These are phyloP conservation scores for Telenomus remus DNA, from an alignment of 1,140 invertebrate species.

Conservation along the genomic window DNA sequence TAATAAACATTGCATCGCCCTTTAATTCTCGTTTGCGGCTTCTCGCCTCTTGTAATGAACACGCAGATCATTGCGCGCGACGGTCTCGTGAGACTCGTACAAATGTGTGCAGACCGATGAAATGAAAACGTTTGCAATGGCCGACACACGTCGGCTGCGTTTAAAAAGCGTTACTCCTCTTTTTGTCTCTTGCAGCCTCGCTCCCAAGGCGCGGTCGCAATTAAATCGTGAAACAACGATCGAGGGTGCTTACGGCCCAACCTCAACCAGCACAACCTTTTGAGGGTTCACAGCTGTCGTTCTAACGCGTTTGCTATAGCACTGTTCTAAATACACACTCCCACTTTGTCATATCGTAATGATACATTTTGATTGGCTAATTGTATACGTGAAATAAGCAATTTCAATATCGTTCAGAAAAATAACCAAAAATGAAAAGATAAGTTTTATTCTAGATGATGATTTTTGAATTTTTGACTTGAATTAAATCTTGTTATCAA, in stretches of 20 bases:
- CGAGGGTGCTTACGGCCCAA: slow-evolving; percentile 59
- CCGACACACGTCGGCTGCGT: slow-evolving; percentile 27
- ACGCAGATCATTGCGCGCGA: slow-evolving; percentile 42
- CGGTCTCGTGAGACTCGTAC: slow-evolving; percentile 60
- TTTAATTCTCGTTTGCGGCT: slow-evolving; percentile 59
- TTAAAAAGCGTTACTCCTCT: slow-evolving; percentile 51
- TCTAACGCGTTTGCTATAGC: slow-evolving; percentile 45
- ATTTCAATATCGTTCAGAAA: too few species aligned
- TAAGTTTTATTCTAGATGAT: too few species aligned
- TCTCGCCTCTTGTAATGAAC: slow-evolving; percentile 56
- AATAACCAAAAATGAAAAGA: too few species aligned
- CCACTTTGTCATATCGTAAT: slow-evolving; percentile 9
- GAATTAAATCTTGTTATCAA: too few species aligned
- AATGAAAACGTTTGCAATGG: slow-evolving; percentile 61
- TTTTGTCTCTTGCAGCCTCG: slow-evolving; percentile 31
- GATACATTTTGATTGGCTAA: background rate
- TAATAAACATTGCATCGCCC: slow-evolving; percentile 60
- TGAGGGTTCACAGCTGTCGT: slow-evolving; percentile 64
- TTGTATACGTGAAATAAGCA: too few species aligned
- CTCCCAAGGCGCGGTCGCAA: slow-evolving; percentile 62
- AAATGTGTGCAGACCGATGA: slow-evolving; percentile 56
- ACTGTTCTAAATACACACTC: slow-evolving; percentile 30
- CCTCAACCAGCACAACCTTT: slow-evolving; percentile 51
- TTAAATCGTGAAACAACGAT: slow-evolving; percentile 67
- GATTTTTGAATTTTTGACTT: too few species aligned